Evolutionary conservation across 2,888 invertebrate genomes (phyloP), one percentile per base, ranked within the genome.

Genomic region (Petrolisthes manimaculis): DNA sequence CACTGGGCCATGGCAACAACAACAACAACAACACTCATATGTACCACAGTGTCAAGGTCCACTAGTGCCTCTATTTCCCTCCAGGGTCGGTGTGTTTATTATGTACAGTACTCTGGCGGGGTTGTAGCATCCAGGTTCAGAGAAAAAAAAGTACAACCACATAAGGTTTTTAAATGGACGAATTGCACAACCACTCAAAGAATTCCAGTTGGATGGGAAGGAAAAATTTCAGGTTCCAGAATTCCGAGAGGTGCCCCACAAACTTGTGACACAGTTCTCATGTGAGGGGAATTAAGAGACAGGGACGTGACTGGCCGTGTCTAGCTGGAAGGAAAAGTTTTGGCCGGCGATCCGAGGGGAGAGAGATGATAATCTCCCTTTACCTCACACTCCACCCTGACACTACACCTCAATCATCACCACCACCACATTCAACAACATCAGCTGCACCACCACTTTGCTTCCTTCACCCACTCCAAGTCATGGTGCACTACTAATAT

Each of bases 1-100:
- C 83, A 83, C 83, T 74, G 9, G 55, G 54, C 24, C 74, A 54
- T 83, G 74, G 83, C 83, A 54, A 83, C 55, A 83, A 54, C 21
- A 37, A 55, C 74, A 24, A 54, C 54, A 21, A 54, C 21, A 55
- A 55, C 24, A 54, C 21, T 53, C 56, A 5, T 54, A 80, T 5
- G 71, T n/a, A n/a, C n/a, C n/a, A n/a, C n/a, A n/a, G n/a, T n/a
- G n/a, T n/a, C n/a, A n/a, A n/a, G n/a, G n/a, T n/a, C n/a, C n/a
- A n/a, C n/a, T n/a, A n/a, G n/a, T n/a, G n/a, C n/a, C n/a, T n/a
- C n/a, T n/a, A n/a, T n/a, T n/a, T n/a, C n/a, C n/a, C n/a, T n/a
- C n/a, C n/a, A n/a, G n/a, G n/a, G n/a, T n/a, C n/a, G n/a, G n/a
- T n/a, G n/a, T n/a, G n/a, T n/a, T n/a, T n/a, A n/a, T n/a, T n/a